phyloP scores from a whole-genome alignment of 1,140 invertebrate genomes.

The Pseudomyrmex pallidus region DNA sequence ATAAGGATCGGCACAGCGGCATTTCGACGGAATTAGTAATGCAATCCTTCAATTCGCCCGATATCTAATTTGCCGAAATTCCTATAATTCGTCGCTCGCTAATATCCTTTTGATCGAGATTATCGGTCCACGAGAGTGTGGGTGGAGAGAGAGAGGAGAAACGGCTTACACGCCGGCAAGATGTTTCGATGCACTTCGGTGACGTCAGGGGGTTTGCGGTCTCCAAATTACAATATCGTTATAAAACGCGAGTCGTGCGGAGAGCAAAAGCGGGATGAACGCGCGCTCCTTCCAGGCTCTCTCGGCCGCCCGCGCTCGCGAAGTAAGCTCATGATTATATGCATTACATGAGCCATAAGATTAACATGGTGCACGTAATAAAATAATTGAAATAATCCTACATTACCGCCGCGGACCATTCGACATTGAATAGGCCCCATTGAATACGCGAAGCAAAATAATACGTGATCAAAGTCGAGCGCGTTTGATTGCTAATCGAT shows the following conservation, averaged over 20 bases:
- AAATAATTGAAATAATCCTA: conserved; percentile 83
- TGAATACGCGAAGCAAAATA: conserved; percentile 8
- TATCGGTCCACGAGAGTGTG: conserved; percentile 47
- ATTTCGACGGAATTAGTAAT: conserved; percentile 69
- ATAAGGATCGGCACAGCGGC: conserved; percentile 52
- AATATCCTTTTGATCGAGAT: conserved; percentile 74
- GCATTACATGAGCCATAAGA: conserved; percentile 78
- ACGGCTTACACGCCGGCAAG: conserved; percentile 64
- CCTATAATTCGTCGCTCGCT: conserved; percentile 74
- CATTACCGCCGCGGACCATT: conserved; percentile 69
- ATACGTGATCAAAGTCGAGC: conserved; percentile 6
- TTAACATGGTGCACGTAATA: conserved; percentile 80
- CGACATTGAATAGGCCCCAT: conserved; percentile 32
- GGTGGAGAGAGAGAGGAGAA: conserved; percentile 6
- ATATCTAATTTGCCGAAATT: conserved; percentile 73
- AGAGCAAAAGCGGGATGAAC: conserved; percentile 34
- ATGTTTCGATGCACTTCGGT: conserved; percentile 69
- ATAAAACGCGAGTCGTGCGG: conserved; percentile 68
- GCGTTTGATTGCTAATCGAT: neutral
- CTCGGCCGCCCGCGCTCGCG: conserved; percentile 58
- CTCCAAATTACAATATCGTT: conserved; percentile 81
- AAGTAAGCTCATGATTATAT: conserved; percentile 80
- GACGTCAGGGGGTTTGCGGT: conserved; percentile 79
- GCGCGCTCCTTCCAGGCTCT: conserved; percentile 37
- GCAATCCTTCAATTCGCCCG: conserved; percentile 72